These are phyloP conservation scores for Pampusana beccarii DNA, from an alignment of 2,113 vertebrate species.

Conservation along the genomic window DNA sequence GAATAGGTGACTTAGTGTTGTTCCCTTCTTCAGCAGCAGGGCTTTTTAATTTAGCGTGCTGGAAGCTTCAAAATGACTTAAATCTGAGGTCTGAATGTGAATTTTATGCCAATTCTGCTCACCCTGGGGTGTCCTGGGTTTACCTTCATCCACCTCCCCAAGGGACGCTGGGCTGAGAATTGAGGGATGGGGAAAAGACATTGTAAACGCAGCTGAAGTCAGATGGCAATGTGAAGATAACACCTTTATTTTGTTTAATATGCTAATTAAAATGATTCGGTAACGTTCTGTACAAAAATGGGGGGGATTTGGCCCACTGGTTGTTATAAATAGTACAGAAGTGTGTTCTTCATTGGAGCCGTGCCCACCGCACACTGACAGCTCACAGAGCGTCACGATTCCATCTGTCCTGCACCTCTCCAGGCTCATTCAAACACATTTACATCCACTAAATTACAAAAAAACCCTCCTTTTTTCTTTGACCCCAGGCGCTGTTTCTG, in stretches of 20 bases:
- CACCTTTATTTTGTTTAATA: neutral
- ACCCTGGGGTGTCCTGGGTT: neutral
- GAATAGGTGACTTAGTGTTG: too few relatives aligned
- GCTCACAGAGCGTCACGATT: too few relatives aligned
- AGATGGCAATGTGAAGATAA: neutral
- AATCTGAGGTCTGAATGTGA: neutral
- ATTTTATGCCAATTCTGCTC: neutral
- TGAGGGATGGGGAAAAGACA: neutral
- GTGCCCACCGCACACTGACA: rapidly evolving
- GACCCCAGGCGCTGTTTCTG: neutral
- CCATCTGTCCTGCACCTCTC: neutral
- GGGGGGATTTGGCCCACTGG: neutral
- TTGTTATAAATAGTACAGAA: neutral
- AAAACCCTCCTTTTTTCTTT: too few relatives aligned
- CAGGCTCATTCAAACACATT: neutral
- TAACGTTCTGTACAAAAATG: neutral
- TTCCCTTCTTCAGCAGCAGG: neutral
- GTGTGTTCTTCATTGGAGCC: too few relatives aligned
- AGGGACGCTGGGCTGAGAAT: neutral
- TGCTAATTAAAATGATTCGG: neutral
- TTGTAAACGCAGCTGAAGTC: neutral
- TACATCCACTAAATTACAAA: neutral
- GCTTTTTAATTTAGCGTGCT: neutral
- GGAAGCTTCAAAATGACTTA: neutral
- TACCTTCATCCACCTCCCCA: neutral